Conservation (phyloP, 92 coral and sea anemone genomes). For the Paramuricea clavata region DNA sequence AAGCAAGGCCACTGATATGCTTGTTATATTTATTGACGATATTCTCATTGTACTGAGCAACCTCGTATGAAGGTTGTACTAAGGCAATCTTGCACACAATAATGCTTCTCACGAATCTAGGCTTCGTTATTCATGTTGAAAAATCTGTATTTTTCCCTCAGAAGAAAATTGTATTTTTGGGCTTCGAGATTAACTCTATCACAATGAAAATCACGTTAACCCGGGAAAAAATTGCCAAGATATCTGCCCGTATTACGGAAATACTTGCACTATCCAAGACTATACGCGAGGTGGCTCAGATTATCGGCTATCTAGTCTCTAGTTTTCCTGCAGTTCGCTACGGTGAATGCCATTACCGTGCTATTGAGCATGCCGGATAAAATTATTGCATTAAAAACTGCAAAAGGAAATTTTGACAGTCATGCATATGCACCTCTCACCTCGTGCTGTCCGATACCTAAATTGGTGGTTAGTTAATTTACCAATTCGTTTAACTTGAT, state of each 20-base stretch:
- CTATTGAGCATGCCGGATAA: constrained; percentile 9
- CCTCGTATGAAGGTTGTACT: constrained; percentile 5
- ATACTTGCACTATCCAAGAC: neutral
- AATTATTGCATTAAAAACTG: neutral
- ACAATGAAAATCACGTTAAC: neutral
- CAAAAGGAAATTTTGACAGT: constrained; percentile 12
- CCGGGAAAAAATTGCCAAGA: neutral
- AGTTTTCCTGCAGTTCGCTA: constrained; percentile 11
- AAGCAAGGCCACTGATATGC: constrained; percentile 46
- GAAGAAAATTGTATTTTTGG: neutral
- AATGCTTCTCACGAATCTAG: neutral
- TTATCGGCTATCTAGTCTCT: neutral
- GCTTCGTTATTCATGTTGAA: neutral
- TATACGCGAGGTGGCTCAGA: neutral
- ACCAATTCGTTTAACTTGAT: too few species aligned
- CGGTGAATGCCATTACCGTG: constrained; percentile 12
- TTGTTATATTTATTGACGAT: constrained; percentile 6
- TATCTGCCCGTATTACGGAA: neutral
- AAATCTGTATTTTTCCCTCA: neutral
- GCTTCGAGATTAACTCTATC: neutral
- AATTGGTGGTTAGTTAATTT: too few species aligned
- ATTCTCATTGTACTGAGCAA: neutral
- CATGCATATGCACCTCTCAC: too few species aligned
- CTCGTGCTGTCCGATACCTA: too few species aligned
- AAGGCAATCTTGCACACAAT: too few species aligned